Evolutionary conservation across 2,113 vertebrate genomes (phyloP), one percentile per base, ranked within the genome.

Genomic region (Nothobranchius kuhntae): DNA sequence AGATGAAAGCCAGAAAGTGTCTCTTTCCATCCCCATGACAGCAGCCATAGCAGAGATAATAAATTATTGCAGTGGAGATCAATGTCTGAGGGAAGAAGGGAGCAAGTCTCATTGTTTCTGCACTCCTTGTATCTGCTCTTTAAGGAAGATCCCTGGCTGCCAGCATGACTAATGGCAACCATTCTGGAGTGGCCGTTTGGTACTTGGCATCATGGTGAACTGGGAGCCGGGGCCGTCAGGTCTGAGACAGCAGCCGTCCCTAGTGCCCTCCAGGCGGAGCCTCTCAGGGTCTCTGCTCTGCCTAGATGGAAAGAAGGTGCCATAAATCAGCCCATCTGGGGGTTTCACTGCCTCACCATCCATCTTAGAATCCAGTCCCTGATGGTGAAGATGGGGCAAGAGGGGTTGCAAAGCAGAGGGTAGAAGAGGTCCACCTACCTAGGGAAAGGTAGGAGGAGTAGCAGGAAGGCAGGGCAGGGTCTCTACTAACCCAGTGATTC

Each of bases 241-340:
- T 88, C 85, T 82, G 89, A 87, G 91, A 92, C 86, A 63, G 91
- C 87, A 87, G 90, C 78, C 86, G 86, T 94, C 91, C 92, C 91
- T 83, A 89, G 93, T 86, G 91, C 93, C 92, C 91, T 92, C 90
- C 86, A 87, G 92, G 87, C 91, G 82, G 90, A 85, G 87, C 81
- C 93, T 93, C 93, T 56, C 78, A 92, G 93, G 95, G 91, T 92
- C 82, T 87, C 80, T 71, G 78, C 87, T 91, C 86, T 92, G 92
- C 84, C 81, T 92, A 75, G 88, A 84, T 91, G 91, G 89, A 95
- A 94, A 93, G 92, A 91, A 86, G 93, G 90, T 86, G 77, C 93
- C 93, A 96, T 97, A 95, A 96, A 96, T 98, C 95, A 96, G 92
- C 71, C 66, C 60, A 88, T 92, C 92, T 90, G 93, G 95, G 93